Conservation (phyloP, 2,113 vertebrate species). For the Neodon shergylaensis region DNA sequence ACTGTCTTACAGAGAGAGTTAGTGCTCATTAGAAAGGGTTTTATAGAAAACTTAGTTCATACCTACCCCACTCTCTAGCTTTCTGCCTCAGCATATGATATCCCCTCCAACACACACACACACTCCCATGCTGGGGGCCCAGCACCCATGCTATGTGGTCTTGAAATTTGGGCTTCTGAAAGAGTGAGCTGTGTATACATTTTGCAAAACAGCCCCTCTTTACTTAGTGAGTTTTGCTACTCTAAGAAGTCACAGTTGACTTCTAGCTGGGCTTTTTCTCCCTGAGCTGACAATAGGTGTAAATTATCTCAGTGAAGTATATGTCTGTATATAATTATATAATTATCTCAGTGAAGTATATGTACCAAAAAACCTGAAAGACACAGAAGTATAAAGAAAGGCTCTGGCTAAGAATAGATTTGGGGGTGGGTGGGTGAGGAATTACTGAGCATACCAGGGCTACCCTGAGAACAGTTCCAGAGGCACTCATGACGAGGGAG, state of each 20-base stretch:
- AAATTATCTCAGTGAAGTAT: neutral
- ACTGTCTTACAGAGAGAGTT: neutral
- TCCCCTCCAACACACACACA: neutral
- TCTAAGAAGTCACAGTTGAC: neutral
- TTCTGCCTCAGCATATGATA: neutral
- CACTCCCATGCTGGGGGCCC: neutral
- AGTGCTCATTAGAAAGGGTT: neutral
- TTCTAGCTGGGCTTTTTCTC: constrained; percentile 14
- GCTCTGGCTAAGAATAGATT: neutral
- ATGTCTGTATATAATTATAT: too few relatives aligned
- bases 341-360: neutral
- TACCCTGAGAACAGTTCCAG: neutral
- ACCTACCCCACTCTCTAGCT: neutral
- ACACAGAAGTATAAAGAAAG: neutral
- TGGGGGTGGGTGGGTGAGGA: neutral
- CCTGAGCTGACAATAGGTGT: neutral
- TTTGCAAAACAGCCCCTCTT: neutral
- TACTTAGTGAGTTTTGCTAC: neutral
- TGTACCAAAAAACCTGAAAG: neutral
- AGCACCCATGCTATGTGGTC: too few relatives aligned
- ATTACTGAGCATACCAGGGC: too few relatives aligned
- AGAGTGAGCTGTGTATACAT: neutral
- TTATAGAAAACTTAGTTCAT: neutral
- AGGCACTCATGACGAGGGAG: neutral
- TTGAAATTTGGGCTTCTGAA: neutral